Evolutionary conservation across 2,113 vertebrate genomes (phyloP).

Genomic region (Xyrauchen texanus): DNA sequence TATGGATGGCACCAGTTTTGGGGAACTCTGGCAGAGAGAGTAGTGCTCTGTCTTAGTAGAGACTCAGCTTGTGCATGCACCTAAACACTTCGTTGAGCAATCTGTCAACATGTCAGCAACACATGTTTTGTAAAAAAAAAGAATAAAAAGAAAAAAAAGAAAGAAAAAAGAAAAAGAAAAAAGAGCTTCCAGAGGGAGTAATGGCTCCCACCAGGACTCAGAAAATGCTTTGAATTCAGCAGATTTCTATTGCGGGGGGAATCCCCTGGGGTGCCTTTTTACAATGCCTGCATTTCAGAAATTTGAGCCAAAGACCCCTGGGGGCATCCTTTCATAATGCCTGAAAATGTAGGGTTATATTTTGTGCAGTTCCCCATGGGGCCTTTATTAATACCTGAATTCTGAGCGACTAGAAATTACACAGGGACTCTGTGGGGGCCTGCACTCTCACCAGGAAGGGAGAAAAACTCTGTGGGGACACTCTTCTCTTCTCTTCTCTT

Average conservation of each 20-base stretch:
- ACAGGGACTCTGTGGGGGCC: slow-evolving; percentile 98
- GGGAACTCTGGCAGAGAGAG: slow-evolving; percentile 82
- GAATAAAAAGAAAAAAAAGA: background rate
- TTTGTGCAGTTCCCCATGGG: slow-evolving; percentile 99
- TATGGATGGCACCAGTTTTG: slow-evolving; percentile 99
- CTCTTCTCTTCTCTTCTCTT: slow-evolving; percentile 75
- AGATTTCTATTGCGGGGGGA: slow-evolving; percentile 98
- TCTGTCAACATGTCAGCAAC: slow-evolving; percentile 99
- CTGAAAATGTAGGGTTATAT: slow-evolving; percentile 99
- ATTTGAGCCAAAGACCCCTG: slow-evolving; percentile 99
- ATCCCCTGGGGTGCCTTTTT: slow-evolving; percentile 96
- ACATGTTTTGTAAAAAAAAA: slow-evolving; percentile 90
- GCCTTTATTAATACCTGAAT: slow-evolving; percentile 99
- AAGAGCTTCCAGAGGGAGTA: slow-evolving; percentile 84
- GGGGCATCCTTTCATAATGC: slow-evolving; percentile 99
- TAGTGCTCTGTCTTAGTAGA: slow-evolving; percentile 84
- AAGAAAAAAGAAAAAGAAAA: slow-evolving; percentile 62
- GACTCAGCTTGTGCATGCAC: slow-evolving; percentile 91
- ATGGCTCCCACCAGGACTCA: slow-evolving; percentile 99
- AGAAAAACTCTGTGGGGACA: slow-evolving; percentile 98
- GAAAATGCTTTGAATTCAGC: slow-evolving; percentile 99
- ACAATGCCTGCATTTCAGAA: slow-evolving; percentile 99
- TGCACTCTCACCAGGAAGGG: slow-evolving; percentile 95
- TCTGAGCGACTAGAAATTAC: slow-evolving; percentile 99
- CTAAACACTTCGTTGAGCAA: slow-evolving; percentile 99